Conservation (phyloP, 2,113 vertebrate genomes). For the Polyodon spathula region DNA sequence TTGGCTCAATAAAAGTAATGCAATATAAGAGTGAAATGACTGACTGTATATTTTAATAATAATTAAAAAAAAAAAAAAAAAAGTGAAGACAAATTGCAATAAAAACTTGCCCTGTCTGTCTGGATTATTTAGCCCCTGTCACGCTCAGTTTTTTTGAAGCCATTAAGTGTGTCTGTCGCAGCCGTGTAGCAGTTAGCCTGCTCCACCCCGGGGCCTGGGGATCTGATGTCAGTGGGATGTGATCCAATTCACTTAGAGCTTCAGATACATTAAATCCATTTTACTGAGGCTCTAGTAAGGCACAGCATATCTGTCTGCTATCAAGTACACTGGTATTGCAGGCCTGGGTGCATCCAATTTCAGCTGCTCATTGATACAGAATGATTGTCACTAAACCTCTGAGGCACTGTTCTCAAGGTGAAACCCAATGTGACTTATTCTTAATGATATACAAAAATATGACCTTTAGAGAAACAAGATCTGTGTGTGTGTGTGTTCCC, state of each 20-base stretch:
- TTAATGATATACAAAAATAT: slow-evolving; percentile 40
- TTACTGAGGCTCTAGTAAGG: slow-evolving; percentile 39
- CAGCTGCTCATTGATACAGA: slow-evolving; percentile 39
- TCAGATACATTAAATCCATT: slow-evolving; percentile 47
- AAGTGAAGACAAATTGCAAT: no score
- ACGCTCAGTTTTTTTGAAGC: slow-evolving; percentile 48
- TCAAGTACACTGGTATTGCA: slow-evolving; percentile 20
- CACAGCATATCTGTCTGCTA: slow-evolving; percentile 33
- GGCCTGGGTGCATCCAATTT: slow-evolving; percentile 26
- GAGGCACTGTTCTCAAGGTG: slow-evolving; percentile 49
- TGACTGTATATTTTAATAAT: no score
- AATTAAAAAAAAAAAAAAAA: no score
- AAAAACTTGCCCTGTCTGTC: slow-evolving; percentile 9
- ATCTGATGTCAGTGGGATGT: slow-evolving; percentile 53
- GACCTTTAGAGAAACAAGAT: slow-evolving; percentile 42
- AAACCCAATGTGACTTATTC: slow-evolving; percentile 38
- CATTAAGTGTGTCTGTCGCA: slow-evolving; percentile 37
- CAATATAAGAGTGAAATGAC: no score
- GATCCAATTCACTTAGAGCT: slow-evolving; percentile 47
- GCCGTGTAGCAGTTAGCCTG: slow-evolving; percentile 30
- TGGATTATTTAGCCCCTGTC: slow-evolving; percentile 42
- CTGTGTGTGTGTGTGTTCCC: slow-evolving; percentile 7
- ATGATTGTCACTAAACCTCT: slow-evolving; percentile 37
- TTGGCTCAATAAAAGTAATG: no score
- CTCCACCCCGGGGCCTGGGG: slow-evolving; percentile 48